Evolutionary conservation across 1,140 invertebrate genomes (phyloP), one percentile per base, ranked within the genome.

Genomic region (Lepidurus arcticus): DNA sequence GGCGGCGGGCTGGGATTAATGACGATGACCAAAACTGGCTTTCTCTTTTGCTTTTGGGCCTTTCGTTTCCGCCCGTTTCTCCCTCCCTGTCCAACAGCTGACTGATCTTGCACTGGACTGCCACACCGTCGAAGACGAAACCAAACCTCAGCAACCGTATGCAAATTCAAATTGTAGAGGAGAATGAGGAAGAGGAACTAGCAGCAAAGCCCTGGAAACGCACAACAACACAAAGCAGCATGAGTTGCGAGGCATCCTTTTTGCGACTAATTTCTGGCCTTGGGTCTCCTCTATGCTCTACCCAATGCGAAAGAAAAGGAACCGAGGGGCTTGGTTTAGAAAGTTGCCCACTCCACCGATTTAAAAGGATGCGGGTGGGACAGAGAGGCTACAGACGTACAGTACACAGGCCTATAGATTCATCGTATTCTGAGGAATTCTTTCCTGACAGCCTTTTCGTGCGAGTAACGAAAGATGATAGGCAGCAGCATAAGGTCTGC

Each of bases 1-100:
- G 53, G 53, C 53, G 53, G 53, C 53, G 13, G 53, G n/a, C 53
- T 65, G 53, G 53, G n/a, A 65, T 65, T 65, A 65, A 65, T 65
- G 53, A n/a, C 53, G 13, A 21, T 65, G 53, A 65, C 53, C 53
- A 65, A 65, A 65, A 65, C 53, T 65, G 53, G 53, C 53, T 65
- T 65, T 65, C 53, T 65, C 53, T 65, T 65, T 65, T 21, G 53
- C 53, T 65, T 65, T 65, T 21, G 53, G 53, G 53, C 21, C 21
- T 65, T 16, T n/a, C 53, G 53, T 65, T 65, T 65, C 53, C 53
- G 53, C 21, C 53, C 53, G 53, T 65, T 65, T 21, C 21, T 65
- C 53, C 53, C 53, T 65, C 53, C 53, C 21, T 65, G 16, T 21
- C n/a, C n/a, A 10, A 7, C 53, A 11, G 53, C 53, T 9, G 16